phyloP scores from a whole-genome alignment of 37 sponge, comb jelly and placozoan genomes.

The Beroe ovata region DNA sequence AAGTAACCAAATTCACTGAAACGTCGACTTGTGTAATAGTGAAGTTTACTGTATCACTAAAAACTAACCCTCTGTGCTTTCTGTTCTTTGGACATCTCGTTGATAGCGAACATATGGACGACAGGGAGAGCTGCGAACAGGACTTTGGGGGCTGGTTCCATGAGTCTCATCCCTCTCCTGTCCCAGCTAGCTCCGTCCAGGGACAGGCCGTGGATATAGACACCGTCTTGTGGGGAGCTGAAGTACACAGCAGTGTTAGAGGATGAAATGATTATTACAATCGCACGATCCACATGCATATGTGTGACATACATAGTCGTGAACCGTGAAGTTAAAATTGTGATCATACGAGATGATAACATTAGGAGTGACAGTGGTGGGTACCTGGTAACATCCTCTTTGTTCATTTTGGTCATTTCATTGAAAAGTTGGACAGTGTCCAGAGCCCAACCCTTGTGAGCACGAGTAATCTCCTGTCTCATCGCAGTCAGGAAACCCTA shows the following conservation, averaged over 20 bases:
- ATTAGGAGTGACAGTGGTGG: too few relatives aligned
- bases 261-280: too few relatives aligned
- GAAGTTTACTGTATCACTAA: too few relatives aligned
- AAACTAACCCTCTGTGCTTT: slow-evolving; percentile 73
- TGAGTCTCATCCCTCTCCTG: slow-evolving; percentile 74
- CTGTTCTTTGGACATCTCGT: slow-evolving; percentile 69
- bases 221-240: slow-evolving; percentile 88
- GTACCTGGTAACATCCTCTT: slow-evolving; percentile 85
- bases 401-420: slow-evolving; percentile 84
- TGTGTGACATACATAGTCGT: too few relatives aligned
- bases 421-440: slow-evolving; percentile 96
- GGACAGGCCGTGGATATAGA: slow-evolving; percentile 93
- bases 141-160: slow-evolving; percentile 90
- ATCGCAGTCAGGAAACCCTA: slow-evolving; percentile 99
- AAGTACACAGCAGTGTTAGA: too few relatives aligned
- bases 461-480: slow-evolving; percentile 95
- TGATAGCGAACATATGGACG: slow-evolving; percentile 89
- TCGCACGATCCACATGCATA: too few relatives aligned
- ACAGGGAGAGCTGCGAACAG: slow-evolving; percentile 88
- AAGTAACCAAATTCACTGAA: too few relatives aligned
- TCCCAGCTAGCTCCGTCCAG: slow-evolving; percentile 99
- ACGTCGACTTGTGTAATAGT: too few relatives aligned
- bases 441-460: slow-evolving; percentile 99
- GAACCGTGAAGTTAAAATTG: too few relatives aligned
- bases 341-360: too few relatives aligned